Evolutionary conservation across 2,888 invertebrate genomes (phyloP).

Genomic region (Sylvicola cinctus): DNA sequence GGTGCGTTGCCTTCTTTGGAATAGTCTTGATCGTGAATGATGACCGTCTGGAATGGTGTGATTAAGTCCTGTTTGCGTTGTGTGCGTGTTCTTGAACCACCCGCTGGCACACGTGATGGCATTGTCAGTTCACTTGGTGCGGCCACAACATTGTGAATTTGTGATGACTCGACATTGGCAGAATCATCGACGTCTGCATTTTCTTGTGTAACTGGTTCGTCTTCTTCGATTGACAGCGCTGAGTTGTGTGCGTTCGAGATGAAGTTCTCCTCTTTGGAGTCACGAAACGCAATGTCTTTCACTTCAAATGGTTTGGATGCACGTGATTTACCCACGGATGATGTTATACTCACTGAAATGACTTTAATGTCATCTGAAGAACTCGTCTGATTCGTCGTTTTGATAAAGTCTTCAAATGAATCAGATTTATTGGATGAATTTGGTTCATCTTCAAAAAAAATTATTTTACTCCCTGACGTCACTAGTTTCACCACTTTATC

Average conservation of each 20-base stretch:
- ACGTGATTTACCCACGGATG: constrained; percentile 13
- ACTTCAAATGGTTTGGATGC: constrained; percentile 9
- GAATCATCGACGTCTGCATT: constrained; percentile 6
- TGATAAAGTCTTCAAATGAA: constrained; percentile 2
- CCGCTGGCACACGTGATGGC: constrained; percentile 24
- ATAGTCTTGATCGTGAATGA: constrained; percentile 25
- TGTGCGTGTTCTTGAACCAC: no score
- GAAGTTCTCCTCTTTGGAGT: constrained; percentile 11
- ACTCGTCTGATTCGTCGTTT: not conserved
- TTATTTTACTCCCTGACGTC: constrained; percentile 20
- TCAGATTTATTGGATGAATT: no score
- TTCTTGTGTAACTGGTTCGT: constrained; percentile 28
- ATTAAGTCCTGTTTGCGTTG: constrained; percentile 17
- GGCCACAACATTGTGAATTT: constrained; percentile 20
- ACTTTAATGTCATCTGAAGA: constrained; percentile 21
- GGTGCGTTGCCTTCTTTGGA: constrained; percentile 17
- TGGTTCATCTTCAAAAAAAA: constrained; percentile 16
- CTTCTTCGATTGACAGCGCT: constrained; percentile 35
- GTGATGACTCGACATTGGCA: constrained; percentile 14
- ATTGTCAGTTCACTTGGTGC: constrained; percentile 31
- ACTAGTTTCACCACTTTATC: constrained; percentile 14
- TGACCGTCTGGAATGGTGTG: constrained; percentile 29
- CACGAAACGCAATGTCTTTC: constrained; percentile 4
- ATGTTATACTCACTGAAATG: constrained; percentile 30
- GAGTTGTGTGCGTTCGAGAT: constrained; percentile 32